Base-by-base conservation (phyloP, 2,797 vertebrate genomes). In the Gallinago solitaria region DNA sequence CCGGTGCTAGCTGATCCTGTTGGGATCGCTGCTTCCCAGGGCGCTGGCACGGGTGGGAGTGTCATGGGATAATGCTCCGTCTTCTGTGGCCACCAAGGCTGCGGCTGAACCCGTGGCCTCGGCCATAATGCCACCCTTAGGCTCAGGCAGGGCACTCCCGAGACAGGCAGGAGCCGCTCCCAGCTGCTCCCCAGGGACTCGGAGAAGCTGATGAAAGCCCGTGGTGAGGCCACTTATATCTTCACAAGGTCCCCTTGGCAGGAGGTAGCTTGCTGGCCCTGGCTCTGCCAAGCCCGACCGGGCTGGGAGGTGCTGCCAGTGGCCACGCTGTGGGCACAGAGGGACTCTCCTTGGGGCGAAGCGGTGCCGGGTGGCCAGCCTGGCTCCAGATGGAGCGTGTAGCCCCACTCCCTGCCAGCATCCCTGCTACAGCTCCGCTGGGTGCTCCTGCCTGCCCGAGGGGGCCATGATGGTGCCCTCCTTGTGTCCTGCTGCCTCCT, bases 11-110 rank as follows among this genome's bases (percentile, higher is more conserved):
- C 54, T 27, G 12, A 27, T 61, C 4, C 27, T 16, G 20, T 43
- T 15, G 60, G 69, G 39, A 60, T 83, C 35, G 12, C 15, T 1
- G 3, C 45, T 73, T 35, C 65, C 48, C 47, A 4, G 56, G 39
- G 33, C 0, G 0, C 67, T 48, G 61, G 47, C 0, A 0, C 3
- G 12, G 35, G 30, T n/a, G 70, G 73, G 56, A 90, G 45, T 17
- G 60, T 45, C 6, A 0, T 4, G 9, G 51, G 51, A 39, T 69
- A 50, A 76, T 6, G 25, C 45, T 35, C 45, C 0, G 1, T 53
- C 24, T 50, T 56, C 82, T 63, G 67, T 39, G 41, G 70, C 59
- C 8, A 6, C 57, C 5, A 6, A 63, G 70, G 51, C 80, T 65
- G 80, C 1, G 5, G 35, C 77, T 71, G 67, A 57, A 41, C 32